These are phyloP conservation scores for Nymphalis io DNA, from an alignment of 1,140 invertebrate species.

Conservation along the genomic window DNA sequence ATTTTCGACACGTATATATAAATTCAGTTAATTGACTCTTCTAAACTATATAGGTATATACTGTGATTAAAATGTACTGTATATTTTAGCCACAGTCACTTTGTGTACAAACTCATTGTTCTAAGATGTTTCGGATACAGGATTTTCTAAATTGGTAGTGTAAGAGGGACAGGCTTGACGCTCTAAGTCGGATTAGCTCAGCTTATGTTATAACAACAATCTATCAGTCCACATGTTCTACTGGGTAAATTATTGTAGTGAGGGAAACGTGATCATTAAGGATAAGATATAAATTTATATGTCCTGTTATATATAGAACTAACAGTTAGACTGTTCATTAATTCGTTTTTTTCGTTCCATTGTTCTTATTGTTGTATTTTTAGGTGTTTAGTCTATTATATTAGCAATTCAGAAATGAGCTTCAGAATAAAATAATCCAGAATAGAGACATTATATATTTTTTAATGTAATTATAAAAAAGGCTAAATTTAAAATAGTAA, in stretches of 20 bases:
- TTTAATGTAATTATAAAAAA: no score
- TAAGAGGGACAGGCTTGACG: constrained; percentile 49
- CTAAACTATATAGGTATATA: no score
- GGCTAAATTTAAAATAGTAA: no score
- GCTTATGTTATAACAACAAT: constrained; percentile 47
- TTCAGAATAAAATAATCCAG: no score
- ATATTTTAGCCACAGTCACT: neutral
- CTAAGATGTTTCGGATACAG: constrained; percentile 37
- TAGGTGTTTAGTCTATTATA: no score
- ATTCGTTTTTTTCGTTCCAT: neutral
- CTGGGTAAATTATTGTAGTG: constrained; percentile 31
- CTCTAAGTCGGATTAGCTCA: constrained; percentile 48
- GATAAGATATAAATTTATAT: constrained; percentile 9
- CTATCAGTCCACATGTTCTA: constrained; percentile 25
- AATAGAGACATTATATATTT: no score
- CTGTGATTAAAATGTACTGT: neutral
- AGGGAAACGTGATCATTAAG: constrained; percentile 21
- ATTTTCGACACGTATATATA: no score
- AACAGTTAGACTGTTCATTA: neutral
- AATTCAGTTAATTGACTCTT: no score
- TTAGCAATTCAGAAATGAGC: no score
- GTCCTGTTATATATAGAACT: neutral
- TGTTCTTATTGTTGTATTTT: no score
- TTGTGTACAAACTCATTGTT: neutral
- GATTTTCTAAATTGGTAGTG: constrained; percentile 51